Base-by-base conservation (phyloP, 37 sponge, comb jelly and placozoan species). In the Theonella swinhoei region DNA sequence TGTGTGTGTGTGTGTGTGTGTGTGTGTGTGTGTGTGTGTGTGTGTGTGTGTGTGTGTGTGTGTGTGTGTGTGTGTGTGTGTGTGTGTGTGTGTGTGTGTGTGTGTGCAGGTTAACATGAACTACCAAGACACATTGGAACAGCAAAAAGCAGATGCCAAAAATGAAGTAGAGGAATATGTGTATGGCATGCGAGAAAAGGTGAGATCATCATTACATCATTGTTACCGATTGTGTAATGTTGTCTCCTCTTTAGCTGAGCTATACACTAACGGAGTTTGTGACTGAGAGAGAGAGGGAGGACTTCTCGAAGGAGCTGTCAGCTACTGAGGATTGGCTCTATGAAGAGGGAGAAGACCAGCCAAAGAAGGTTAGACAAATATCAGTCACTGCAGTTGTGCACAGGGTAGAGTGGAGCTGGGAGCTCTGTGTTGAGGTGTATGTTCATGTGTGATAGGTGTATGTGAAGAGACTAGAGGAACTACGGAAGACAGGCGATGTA, bases 131-230 rank as follows among this genome's bases (percentile, higher is more conserved):
- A 61, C 69, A 47, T 64, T 85, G 24, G 94, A 95, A 76, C 76
- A 70, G 35, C 89, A 98, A 65, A 96, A 89, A 47, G 79, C 70
- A n/a, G 89, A 93, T 40, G 93, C 94, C 24, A 90, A 89, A 78
- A 99, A 99, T 63, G 75, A 94, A 29, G 88, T 99, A 25, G 99
- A 99, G 43, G 99, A 99, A 86, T 99, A 96, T 80, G 96, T 99
- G 7, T 99, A 99, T 65, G 88, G 87, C 30, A 96, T 95, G 92
- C 69, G 96, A 60, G 97, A 96, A 42, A 99, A 96, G 68, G 41
- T 91, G 54, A 47, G 54, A 14, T n/a, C n/a, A n/a, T n/a, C 11
- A 47, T 47, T 47, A 47, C 54, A 47, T 47, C 54, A 47, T 47
- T 47, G 54, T 14, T 14, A 47, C 7, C 14, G 54, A 47, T 17